Percentiles rank a stretch among this genome's conserved stretches.
phyloP scores from a whole-genome alignment of 1,140 invertebrate genomes.

The Scaptomyza montana region DNA sequence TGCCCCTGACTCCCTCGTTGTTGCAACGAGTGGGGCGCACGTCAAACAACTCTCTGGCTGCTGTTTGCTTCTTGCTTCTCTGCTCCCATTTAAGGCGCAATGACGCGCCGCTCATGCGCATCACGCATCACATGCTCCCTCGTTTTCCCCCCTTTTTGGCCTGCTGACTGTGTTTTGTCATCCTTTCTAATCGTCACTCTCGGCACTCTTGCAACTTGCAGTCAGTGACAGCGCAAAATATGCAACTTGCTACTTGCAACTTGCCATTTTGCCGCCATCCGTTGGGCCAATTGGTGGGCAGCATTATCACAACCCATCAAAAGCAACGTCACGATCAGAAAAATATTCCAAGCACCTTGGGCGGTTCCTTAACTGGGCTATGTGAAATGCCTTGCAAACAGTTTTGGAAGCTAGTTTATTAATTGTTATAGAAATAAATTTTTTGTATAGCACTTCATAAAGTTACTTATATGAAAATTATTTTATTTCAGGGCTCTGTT shows the following conservation, averaged over 20 bases:
- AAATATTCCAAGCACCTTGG: constrained; percentile 24
- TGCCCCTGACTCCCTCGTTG: neutral
- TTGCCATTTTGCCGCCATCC: constrained; percentile 27
- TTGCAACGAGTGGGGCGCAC: constrained; percentile 32
- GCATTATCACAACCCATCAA: constrained; percentile 62
- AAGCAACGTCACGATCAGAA: constrained; percentile 55
- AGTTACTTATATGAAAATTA: too few relatives aligned
- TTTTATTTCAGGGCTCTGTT: too few relatives aligned
- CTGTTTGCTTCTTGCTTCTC: constrained; percentile 19
- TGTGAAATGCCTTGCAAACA: too few relatives aligned
- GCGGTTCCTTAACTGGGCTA: constrained; percentile 27
- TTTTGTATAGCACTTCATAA: too few relatives aligned
- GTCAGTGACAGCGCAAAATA: constrained; percentile 47
- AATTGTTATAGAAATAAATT: too few relatives aligned
- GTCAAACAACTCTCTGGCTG: constrained; percentile 30
- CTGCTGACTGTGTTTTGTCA: constrained; percentile 34
- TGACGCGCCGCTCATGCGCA: constrained; percentile 78
- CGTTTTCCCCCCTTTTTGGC: neutral
- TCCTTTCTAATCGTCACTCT: constrained; percentile 62
- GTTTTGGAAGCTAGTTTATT: too few relatives aligned
- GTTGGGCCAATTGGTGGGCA: constrained; percentile 61
- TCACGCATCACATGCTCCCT: constrained; percentile 64
- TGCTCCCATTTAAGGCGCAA: constrained; percentile 80
- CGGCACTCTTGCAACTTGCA: constrained; percentile 19
- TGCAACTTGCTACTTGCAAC: constrained; percentile 14